Conservation (phyloP, 2,797 vertebrate genomes). For the Pangasius mekongensis region DNA sequence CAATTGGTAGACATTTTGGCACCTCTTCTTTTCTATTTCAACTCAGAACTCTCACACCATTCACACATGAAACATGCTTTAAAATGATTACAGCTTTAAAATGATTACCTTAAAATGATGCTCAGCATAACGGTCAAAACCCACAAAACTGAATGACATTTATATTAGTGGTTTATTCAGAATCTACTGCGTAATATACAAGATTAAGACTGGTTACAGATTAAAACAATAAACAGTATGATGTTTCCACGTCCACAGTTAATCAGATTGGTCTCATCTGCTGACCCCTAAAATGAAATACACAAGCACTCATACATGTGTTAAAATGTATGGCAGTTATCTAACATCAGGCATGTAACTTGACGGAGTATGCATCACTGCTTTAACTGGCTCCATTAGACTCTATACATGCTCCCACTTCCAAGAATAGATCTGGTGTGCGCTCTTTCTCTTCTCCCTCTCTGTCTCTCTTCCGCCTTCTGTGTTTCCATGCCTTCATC, state of each 20-base stretch:
- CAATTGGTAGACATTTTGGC: background rate
- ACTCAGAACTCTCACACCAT: background rate
- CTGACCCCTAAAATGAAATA: too few species aligned
- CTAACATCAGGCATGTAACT: slow-evolving; percentile 44
- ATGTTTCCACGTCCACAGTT: slow-evolving; percentile 1
- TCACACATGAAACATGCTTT: background rate
- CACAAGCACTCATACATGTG: background rate
- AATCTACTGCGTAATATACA: too few species aligned
- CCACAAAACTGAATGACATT: background rate
- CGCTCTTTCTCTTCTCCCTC: slow-evolving; percentile 11
- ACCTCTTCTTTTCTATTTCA: too few species aligned
- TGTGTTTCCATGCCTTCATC: background rate
- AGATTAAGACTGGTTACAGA: background rate
- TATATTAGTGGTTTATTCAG: background rate
- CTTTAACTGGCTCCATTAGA: slow-evolving; percentile 51
- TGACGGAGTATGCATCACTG: slow-evolving; percentile 46
- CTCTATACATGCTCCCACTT: slow-evolving; percentile 33
- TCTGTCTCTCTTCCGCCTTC: background rate
- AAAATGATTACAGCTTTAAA: background rate
- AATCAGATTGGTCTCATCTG: slow-evolving; percentile 17
- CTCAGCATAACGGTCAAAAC: too few species aligned
- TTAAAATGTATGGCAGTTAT: slow-evolving; percentile 50
- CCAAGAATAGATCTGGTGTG: slow-evolving; percentile 38
- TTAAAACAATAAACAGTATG: too few species aligned
- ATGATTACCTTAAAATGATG: background rate